Conservation (phyloP, 1,140 invertebrate species). For the Ostrea edulis region DNA sequence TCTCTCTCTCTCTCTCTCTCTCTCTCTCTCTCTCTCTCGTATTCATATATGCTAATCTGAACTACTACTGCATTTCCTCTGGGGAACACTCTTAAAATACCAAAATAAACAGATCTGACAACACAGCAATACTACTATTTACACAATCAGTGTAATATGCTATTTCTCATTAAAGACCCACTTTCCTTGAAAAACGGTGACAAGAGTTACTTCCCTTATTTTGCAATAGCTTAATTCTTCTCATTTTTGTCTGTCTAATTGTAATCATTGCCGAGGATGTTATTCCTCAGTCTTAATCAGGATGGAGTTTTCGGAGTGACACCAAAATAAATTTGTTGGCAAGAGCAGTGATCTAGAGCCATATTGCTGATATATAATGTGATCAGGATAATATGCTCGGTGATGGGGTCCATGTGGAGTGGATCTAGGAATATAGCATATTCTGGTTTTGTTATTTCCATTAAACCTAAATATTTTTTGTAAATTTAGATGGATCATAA, state of each 20-base stretch:
- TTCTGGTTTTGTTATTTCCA: too few species aligned
- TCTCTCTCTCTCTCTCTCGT: too few species aligned
- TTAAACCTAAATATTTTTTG: too few species aligned
- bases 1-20: slow-evolving; percentile 26
- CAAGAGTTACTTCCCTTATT: not conserved
- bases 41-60: not conserved
- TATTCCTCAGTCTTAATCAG: not conserved
- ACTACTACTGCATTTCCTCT: not conserved
- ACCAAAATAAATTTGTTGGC: too few species aligned
- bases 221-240: not conserved
- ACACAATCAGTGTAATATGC: not conserved
- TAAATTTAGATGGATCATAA: too few species aligned
- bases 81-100: not conserved
- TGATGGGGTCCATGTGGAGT: too few species aligned
- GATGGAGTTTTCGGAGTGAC: too few species aligned
- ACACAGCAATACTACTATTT: not conserved
- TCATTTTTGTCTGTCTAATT: not conserved
- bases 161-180: not conserved
- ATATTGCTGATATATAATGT: too few species aligned
- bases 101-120: slow-evolving; percentile 32
- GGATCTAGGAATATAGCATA: too few species aligned
- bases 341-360: too few species aligned
- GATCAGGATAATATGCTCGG: too few species aligned
- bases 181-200: not conserved
- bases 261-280: not conserved